Evolutionary conservation across 2,113 vertebrate genomes (phyloP), one percentile per base, ranked within the genome.

Genomic region (Thoracochromis brauschi): DNA sequence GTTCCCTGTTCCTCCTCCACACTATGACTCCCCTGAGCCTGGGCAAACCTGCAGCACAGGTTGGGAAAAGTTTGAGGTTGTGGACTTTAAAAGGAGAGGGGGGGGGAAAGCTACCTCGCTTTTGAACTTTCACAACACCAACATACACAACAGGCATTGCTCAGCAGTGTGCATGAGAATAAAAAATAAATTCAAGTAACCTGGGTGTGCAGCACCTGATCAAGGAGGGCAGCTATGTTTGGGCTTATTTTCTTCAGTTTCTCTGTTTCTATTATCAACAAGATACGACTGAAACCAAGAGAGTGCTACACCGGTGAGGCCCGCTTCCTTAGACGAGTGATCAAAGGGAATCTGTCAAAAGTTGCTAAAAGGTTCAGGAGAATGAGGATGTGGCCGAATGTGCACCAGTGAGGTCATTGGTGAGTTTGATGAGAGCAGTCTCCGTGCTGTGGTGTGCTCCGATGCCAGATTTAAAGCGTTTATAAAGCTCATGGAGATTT

Each of bases 61-160:
- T 95, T 95, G 94, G 89, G 93, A 89, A 94, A 94, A 95, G 95
- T 96, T 68, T 95, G 91, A 88, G 90, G 94, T 94, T 95, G 90
- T 95, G 94, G 95, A 96, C 94, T 96, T 95, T 94, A 88, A 96
- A 95, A 88, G 81, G 84, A 90, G 92, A 86, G 49, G 79, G 49
- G 26, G 68, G 85, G 90, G 92, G 92, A 86, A 92, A 75, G 78
- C 91, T 87, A 82, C 84, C 89, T 91, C 26, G 80, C 75, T 91
- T 94, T 95, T 95, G 93, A 96, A 96, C 95, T 93, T 89, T 85
- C 94, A 94, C 93, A 94, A 92, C 90, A 94, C 71, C 88, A 91
- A 93, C 89, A 91, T 87, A 92, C 89, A 90, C 91, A 93, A 93
- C 86, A 85, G 73, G 89, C 51, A 16, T 57, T 85, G 78, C 89